phyloP scores from a whole-genome alignment of 2,797 vertebrate genomes.

The Nyctibius grandis region DNA sequence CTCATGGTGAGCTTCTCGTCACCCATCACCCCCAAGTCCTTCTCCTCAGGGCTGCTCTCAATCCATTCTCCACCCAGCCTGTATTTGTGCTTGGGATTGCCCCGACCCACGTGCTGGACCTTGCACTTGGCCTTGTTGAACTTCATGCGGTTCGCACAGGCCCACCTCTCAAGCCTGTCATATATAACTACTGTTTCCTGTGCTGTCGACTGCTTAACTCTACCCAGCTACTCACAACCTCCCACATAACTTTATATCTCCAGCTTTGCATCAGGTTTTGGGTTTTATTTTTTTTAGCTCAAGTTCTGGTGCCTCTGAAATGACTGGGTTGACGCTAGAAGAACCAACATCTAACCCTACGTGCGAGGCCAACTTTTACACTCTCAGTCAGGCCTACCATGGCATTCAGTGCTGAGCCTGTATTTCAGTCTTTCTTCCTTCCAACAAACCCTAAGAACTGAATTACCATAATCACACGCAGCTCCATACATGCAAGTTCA shows the following conservation, averaged over 20 bases:
- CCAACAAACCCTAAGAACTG: background rate
- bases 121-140: too few species aligned
- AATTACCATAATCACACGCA: background rate
- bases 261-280: background rate
- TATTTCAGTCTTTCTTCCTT: background rate
- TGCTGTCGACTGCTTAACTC: background rate
- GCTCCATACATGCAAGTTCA: background rate
- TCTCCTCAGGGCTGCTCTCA: too few species aligned
- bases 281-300: background rate
- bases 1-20: too few species aligned
- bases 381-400: background rate
- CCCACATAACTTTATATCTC: background rate
- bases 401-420: background rate
- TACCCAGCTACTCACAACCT: background rate
- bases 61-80: too few species aligned
- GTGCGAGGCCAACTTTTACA: fast-evolving
- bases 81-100: too few species aligned
- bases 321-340: background rate
- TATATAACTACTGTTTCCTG: background rate
- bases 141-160: too few species aligned
- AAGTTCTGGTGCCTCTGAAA: background rate
- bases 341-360: background rate
- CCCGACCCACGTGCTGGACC: too few species aligned
- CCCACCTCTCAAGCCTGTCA: background rate
- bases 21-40: too few species aligned